Base-by-base conservation (phyloP, 2,888 invertebrate genomes). In the Nomada hirtipes region DNA sequence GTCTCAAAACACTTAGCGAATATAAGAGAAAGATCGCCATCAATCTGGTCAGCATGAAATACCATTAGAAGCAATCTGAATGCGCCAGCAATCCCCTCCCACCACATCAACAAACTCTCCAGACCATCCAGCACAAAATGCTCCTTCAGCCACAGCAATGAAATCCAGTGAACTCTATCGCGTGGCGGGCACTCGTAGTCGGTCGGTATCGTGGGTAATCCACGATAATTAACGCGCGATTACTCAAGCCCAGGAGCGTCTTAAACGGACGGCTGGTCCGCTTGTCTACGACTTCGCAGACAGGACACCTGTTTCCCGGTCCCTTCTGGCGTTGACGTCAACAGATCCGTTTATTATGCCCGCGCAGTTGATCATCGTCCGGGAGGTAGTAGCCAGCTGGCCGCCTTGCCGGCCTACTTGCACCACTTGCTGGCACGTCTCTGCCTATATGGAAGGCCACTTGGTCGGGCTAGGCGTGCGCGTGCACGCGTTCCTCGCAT, bases 311-410 rank as follows among this genome's bases (percentile, higher is more conserved):
- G 91, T 89, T 90, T 88, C 90, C 84, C 88, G 81, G 84, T 71
- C 90, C 90, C 91, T 89, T 90, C 91, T 91, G 91, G 85, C 86
- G 84, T 80, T 89, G 91, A 91, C 91, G 88, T 88, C 83, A 86
- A 86, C 86, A 88, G 90, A 91, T 91, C 91, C 89, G 89, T 90
- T 91, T 91, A 91, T 91, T 90, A 91, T 89, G 86, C 87, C 36
- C 81, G 81, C 77, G 80, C 79, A 83, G 83, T 87, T 87, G 89
- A 87, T 89, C 89, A 87, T 89, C 84, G 75, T 75, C 71, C 64
- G 68, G 61, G 15, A 23, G 36, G 69, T 71, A 29, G 74, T 75
- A 73, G 70, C 79, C 78, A 75, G 67, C 76, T 75, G 86, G 82
- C 82, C 82, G 82, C 84, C 86, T 88, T 82, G 76, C 76, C 84